Evolutionary conservation across 2,888 invertebrate genomes (phyloP).

Genomic region (Lasioglossum villosulum): DNA sequence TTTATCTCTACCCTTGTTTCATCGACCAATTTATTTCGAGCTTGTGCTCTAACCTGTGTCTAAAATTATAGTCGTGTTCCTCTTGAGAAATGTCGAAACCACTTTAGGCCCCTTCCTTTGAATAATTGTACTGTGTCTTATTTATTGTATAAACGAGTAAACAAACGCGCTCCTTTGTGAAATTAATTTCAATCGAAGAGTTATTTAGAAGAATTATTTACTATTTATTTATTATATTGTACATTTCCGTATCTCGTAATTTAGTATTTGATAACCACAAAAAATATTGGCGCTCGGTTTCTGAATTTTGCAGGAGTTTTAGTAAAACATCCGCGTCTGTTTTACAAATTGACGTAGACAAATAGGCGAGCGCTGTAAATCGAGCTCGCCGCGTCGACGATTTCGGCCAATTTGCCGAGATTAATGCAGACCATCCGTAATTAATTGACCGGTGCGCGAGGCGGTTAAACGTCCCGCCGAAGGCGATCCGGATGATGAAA

Average conservation of each 20-base stretch:
- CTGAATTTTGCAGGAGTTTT: no score
- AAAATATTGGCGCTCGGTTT: no score
- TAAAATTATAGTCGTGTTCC: background rate
- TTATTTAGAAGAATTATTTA: no score
- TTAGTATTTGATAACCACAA: no score
- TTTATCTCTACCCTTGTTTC: background rate
- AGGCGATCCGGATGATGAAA: constrained; percentile 66
- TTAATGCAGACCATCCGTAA: constrained; percentile 65
- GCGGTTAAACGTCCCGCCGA: constrained; percentile 55
- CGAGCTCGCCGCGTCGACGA: constrained; percentile 43
- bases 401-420: constrained; percentile 70
- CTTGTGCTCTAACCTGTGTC: background rate
- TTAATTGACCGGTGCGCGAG: constrained; percentile 63
- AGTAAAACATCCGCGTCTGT: constrained; percentile 14
- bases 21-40: background rate
- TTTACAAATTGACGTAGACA: constrained; percentile 28
- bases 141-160: background rate
- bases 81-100: background rate
- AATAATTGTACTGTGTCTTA: background rate
- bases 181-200: background rate
- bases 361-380: constrained; percentile 56
- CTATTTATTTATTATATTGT: no score
- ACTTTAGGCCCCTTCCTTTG: background rate
- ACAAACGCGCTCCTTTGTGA: background rate
- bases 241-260: no score